These are phyloP conservation scores for Cygnus atratus DNA, from an alignment of 2,113 vertebrate genomes.

Conservation along the genomic window DNA sequence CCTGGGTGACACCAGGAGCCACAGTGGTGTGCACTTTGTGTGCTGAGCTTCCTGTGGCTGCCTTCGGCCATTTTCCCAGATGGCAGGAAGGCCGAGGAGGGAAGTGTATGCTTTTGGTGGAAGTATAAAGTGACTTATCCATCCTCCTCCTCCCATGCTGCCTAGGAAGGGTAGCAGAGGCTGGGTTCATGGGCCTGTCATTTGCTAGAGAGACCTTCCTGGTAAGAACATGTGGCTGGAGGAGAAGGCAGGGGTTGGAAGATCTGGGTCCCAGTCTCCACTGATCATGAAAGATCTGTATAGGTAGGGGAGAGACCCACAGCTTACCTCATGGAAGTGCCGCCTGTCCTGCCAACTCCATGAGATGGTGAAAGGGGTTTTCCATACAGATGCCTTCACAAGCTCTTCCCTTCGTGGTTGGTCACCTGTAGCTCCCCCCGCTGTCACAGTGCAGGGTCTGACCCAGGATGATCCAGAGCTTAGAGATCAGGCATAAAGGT, in stretches of 20 bases:
- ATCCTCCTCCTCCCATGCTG: neutral
- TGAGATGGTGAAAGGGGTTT: neutral
- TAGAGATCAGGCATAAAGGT: neutral
- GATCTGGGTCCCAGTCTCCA: neutral
- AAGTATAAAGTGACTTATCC: conserved; percentile 35
- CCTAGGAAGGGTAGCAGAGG: neutral
- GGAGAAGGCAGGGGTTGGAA: neutral
- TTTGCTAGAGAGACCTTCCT: neutral
- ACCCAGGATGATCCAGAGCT: accelerated
- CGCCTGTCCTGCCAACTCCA: neutral
- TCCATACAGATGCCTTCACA: neutral
- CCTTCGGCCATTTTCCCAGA: neutral
- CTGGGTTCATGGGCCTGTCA: neutral
- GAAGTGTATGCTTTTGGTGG: neutral
- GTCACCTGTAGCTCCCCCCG: neutral
- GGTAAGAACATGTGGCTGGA: neutral
- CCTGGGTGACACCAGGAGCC: neutral
- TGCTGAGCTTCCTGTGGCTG: neutral
- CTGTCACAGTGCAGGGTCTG: neutral
- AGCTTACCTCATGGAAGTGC: neutral
- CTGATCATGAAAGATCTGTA: neutral
- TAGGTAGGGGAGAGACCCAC: neutral
- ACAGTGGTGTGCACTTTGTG: neutral
- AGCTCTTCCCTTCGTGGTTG: neutral
- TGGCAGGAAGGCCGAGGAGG: neutral